phyloP scores from a whole-genome alignment of 2,113 vertebrate genomes.

The Calyptomena viridis region DNA sequence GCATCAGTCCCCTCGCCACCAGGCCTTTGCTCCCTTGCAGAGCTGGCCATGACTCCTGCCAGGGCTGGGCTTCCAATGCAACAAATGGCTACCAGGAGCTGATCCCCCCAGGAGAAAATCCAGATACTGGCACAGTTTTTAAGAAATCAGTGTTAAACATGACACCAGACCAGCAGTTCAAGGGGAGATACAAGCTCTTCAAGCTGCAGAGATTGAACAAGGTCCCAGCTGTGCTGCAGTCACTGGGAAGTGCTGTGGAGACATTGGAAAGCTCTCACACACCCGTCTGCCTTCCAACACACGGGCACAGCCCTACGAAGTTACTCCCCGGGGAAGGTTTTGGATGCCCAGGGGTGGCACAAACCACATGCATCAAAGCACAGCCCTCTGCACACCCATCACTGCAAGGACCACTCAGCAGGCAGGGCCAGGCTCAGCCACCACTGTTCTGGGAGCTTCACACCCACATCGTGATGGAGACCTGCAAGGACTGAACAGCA shows the following conservation, averaged over 20 bases:
- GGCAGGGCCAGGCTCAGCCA: not conserved
- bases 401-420: not conserved
- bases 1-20: rapidly evolving
- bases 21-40: not conserved
- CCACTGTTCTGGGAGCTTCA: not conserved
- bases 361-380: not conserved
- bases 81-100: not conserved
- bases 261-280: not conserved
- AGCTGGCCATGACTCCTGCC: not conserved
- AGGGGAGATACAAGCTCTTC: not conserved
- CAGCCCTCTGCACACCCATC: not conserved
- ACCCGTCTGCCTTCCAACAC: not conserved
- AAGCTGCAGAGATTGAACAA: not conserved
- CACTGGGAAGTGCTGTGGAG: rapidly evolving
- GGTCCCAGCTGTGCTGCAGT: not conserved
- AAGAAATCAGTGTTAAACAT: not conserved
- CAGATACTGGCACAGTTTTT: not conserved
- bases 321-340: not conserved
- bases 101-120: not conserved
- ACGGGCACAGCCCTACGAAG: rapidly evolving
- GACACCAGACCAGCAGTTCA: not conserved
- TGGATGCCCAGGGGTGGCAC: not conserved
- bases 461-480: rapidly evolving
- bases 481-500: not conserved
- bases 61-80: not conserved